Percentiles rank a stretch among this genome's conserved stretches.
phyloP scores from a whole-genome alignment of 2,797 vertebrate genomes.

The Eulemur coronatus region DNA sequence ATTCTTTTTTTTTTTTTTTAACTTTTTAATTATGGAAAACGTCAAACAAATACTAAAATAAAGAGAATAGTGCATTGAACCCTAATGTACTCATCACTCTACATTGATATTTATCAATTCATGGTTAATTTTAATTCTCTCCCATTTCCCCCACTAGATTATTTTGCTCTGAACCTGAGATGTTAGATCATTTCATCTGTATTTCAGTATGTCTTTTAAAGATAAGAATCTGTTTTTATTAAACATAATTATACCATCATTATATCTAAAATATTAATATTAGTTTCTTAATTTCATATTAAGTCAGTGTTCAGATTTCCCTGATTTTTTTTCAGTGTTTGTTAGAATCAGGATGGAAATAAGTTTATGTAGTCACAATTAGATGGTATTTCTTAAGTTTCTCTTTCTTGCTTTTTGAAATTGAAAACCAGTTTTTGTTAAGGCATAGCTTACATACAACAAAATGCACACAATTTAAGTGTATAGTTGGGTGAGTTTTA shows the following conservation, averaged over 20 bases:
- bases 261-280: neutral
- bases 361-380: neutral
- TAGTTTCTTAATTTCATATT: neutral
- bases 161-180: neutral
- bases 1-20: neutral
- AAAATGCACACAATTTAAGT: neutral
- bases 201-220: neutral
- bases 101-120: neutral
- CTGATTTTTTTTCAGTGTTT: neutral
- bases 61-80: neutral
- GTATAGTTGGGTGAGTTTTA: neutral
- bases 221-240: neutral
- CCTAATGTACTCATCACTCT: neutral
- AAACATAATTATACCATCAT: neutral
- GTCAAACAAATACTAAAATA: neutral
- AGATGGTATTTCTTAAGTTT: neutral
- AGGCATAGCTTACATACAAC: neutral
- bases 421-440: neutral
- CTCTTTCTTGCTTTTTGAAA: constrained; percentile 1
- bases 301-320: neutral
- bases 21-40: neutral
- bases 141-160: neutral
- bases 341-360: neutral
- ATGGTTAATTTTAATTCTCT: neutral
- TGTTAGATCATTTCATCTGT: neutral